Conservation (phyloP, 2,888 invertebrate genomes). For the Mimachlamys varia region DNA sequence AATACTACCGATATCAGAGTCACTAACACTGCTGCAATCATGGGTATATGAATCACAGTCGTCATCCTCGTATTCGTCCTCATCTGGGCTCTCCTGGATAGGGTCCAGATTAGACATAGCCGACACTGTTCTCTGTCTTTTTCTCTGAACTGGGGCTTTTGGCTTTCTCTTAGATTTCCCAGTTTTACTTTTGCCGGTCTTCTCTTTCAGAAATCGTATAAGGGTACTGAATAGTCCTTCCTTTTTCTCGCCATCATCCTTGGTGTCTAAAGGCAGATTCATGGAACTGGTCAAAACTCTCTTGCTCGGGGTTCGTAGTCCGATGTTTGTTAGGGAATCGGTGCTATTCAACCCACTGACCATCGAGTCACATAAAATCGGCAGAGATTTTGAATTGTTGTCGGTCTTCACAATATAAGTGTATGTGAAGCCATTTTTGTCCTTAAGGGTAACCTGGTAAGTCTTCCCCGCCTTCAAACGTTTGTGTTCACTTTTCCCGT, state of each 20-base stretch:
- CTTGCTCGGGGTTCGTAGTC: slow-evolving; percentile 47
- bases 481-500: slow-evolving; percentile 66
- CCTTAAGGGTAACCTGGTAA: slow-evolving; percentile 74
- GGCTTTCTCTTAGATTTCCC: slow-evolving; percentile 75
- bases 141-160: slow-evolving; percentile 69
- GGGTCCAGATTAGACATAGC: slow-evolving; percentile 77
- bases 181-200: slow-evolving; percentile 62
- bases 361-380: slow-evolving; percentile 68
- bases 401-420: slow-evolving; percentile 76
- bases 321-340: slow-evolving; percentile 65
- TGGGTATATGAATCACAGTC: slow-evolving; percentile 71
- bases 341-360: slow-evolving; percentile 45
- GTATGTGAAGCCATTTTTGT: slow-evolving; percentile 73
- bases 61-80: slow-evolving; percentile 70
- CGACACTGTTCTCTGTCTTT: slow-evolving; percentile 75
- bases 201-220: slow-evolving; percentile 69
- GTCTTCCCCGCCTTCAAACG: slow-evolving; percentile 64
- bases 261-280: slow-evolving; percentile 49
- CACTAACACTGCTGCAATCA: slow-evolving; percentile 64
- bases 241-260: slow-evolving; percentile 70
- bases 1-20: slow-evolving; percentile 56
- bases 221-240: slow-evolving; percentile 72
- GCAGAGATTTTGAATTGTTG: slow-evolving; percentile 69
- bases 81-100: slow-evolving; percentile 76
- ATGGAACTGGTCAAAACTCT: slow-evolving; percentile 46